phyloP scores from a whole-genome alignment of 2,113 vertebrate genomes.

The Xenus cinereus region DNA sequence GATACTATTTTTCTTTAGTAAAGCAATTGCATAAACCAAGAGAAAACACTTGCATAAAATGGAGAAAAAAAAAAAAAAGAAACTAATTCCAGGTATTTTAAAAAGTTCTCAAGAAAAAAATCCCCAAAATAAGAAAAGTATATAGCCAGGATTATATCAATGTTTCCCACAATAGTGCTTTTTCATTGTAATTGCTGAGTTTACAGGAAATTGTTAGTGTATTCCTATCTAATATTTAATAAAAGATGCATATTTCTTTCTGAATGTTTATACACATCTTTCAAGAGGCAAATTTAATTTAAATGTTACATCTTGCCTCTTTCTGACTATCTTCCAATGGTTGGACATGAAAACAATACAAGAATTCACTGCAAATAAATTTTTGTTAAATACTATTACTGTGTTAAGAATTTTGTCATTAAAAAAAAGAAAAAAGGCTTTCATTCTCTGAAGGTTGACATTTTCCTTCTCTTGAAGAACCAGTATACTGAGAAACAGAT shows the following conservation, averaged over 20 bases:
- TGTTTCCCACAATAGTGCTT: neutral
- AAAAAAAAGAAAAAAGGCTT: neutral
- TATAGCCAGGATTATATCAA: too few species aligned
- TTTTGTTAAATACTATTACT: neutral
- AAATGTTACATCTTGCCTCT: neutral
- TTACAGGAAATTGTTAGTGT: neutral
- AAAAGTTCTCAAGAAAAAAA: neutral
- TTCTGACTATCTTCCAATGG: neutral
- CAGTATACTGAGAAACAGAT: neutral
- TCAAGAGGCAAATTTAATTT: neutral
- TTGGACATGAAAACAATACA: neutral
- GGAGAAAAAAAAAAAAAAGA: neutral
- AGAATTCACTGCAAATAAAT: neutral
- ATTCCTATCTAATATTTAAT: neutral
- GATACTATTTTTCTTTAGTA: slow-evolving; percentile 46
- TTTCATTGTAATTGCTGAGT: neutral
- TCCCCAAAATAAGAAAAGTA: neutral
- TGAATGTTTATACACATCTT: neutral
- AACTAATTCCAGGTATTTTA: neutral
- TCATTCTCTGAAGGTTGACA: neutral
- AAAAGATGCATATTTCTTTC: neutral
- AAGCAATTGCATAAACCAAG: slow-evolving; percentile 4
- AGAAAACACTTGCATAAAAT: neutral
- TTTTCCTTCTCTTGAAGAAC: neutral
- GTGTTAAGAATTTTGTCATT: neutral